Evolutionary conservation across 2,888 invertebrate genomes (phyloP), one percentile per base, ranked within the genome.

Genomic region (Phortica magna): DNA sequence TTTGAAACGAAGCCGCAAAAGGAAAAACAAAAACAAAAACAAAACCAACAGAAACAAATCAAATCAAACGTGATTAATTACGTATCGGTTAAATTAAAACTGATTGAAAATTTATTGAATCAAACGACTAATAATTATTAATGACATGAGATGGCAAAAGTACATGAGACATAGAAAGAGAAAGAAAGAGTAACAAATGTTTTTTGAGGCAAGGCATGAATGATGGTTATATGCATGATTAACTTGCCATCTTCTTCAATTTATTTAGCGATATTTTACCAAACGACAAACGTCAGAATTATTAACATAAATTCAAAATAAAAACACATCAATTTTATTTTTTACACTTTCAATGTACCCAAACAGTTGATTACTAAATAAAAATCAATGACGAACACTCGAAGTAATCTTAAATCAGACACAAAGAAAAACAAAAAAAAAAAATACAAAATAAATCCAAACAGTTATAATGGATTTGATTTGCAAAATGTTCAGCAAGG

Each of bases 391-490:
- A 31, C 31, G 31, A 31, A 31, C 31, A 31, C 31, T 31, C 31
- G 31, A 31, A 31, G 31, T 4, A 2, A 31, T 31, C 31, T 3
- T 3, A 31, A 31, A 31, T 31, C 3, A 1, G 31, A 4, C 31
- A 31, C 31, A 31, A 31, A 48, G 9, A 12, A 3, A 14, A 48
- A 48, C 2, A 9, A 48, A 67, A 42, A 41, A 42, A 67, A 39
- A 41, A 65, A 41, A 61, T 5, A 61, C 19, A 64, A 2, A 48
- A 48, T 14, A 9, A 48, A 48, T 48, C 48, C 1, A 31, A 39
- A 64, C 14, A 64, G 39, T 14, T 14, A 67, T 67, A 67, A 42
- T 67, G 67, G 42, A 67, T 67, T 67, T 17, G 67, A 67, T 42
- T 67, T 67, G 42, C 67, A 42, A 41, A 67, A 67, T 17, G 41